These are phyloP conservation scores for Rhincodon typus DNA, from an alignment of 2,797 vertebrate genomes.

Conservation along the genomic window DNA sequence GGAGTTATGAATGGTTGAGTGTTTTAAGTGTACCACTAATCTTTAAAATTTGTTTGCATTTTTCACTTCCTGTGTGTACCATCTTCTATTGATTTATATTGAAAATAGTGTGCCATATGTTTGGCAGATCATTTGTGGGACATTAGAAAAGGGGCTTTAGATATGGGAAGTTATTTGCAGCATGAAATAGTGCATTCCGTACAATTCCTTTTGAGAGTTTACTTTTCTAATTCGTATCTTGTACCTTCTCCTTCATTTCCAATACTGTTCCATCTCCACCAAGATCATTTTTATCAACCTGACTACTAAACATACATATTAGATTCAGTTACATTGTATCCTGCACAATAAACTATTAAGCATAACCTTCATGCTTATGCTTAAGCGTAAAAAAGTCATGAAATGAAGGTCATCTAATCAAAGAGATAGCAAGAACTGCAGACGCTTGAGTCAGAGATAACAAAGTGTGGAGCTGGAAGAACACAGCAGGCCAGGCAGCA, in stretches of 20 bases:
- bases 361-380: no score
- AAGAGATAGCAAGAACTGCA: no score
- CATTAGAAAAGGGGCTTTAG: background rate
- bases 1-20: background rate
- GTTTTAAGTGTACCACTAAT: background rate
- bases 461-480: no score
- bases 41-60: background rate
- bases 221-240: background rate
- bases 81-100: background rate
- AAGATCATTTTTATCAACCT: background rate
- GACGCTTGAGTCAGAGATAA: no score
- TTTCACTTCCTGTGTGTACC: background rate
- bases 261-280: background rate
- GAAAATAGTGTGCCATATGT: background rate
- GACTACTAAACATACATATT: background rate
- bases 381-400: no score
- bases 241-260: background rate
- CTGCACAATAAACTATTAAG: background rate
- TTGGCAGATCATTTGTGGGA: background rate
- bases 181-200: background rate
- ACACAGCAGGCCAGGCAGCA: no score
- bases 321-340: no score
- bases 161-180: background rate
- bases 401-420: background rate
- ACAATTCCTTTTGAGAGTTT: background rate